Evolutionary conservation across 2,113 vertebrate species (phyloP), one percentile per base, ranked within the genome.

Genomic region (Gadus macrocephalus): DNA sequence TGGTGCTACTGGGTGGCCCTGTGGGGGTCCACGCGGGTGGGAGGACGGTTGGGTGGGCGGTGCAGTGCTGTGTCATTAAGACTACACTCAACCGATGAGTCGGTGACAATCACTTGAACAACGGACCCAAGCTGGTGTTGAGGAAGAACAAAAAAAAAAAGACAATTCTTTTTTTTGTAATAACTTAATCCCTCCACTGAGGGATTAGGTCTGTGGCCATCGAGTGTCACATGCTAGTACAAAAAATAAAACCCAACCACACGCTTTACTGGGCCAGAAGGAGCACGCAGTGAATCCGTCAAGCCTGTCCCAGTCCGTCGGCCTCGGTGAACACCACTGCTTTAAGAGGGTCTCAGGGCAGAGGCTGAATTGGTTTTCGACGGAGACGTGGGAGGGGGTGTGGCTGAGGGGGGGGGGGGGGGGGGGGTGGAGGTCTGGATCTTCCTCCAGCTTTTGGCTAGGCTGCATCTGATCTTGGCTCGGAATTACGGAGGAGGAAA

Each of bases 261-360:
- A 17, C 17, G 75, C 81, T 85, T 86, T 86, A 79, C 74, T 88
- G 85, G 82, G 83, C 60, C 83, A 83, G 79, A 85, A 83, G 83
- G 76, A 53, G 60, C 70, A 76, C 62, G 64, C 72, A 67, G 73
- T 63, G 81, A 79, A 79, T 81, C 73, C 55, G 71, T 80, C 78
- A 81, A 67, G 71, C 75, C 58, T 22, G 49, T 75, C 79, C 83
- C 75, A 81, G 77, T 83, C 73, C 65, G 53, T 53, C 62, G 63
- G 63, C 68, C 69, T 76, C 64, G 69, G 71, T 73, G 72, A 85
- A 73, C 76, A 70, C 73, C 25, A 38, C 31, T 19, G 62, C 62
- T 71, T 71, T 73, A 42, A 56, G 15, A 65, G 63, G 9, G 31
- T 22, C 65, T 83, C 68, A 72, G 75, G 71, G 77, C 62, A 53